Base-by-base conservation (phyloP, 2,113 vertebrate species). In the Reinhardtius hippoglossoides region DNA sequence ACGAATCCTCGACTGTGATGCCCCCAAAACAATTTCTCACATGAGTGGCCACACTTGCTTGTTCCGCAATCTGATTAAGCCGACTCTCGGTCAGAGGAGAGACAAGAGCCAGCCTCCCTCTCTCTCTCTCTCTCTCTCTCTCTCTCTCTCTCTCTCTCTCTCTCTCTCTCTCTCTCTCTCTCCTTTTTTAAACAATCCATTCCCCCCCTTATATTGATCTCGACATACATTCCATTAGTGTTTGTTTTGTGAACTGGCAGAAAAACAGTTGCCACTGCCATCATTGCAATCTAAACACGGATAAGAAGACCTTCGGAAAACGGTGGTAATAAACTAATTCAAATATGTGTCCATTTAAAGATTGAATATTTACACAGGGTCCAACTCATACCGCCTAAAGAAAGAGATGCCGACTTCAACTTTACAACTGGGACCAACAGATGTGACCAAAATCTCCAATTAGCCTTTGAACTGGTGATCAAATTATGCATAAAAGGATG, bases 11-110 rank as follows among this genome's bases (percentile, higher is more conserved):
- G 70, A 65, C 82, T 52, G 65, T 27, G 58, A 87, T 76, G 86
- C 68, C 76, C 83, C 83, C 87, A 89, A 93, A 93, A 93, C 92
- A 93, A 93, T 93, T 93, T 93, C 81, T 90, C 76, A 86, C 92
- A 79, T 75, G 84, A 91, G 75, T 86, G 84, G 76, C 42, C 83
- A 18, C 78, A 82, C 76, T 80, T 80, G 75, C 82, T 90, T 86
- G 76, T 91, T 84, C 56, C 74, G 84, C 86, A 86, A 87, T 91
- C 86, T 86, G 89, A 92, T 90, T 87, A 92, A 83, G 66, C 69
- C 16, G 26, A 80, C 68, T 68, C 62, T 81, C 59, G 58, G 78
- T 83, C 69, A 66, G 52, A 13, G 50, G 68, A 56, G 80, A 83
- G 72, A 82, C 73, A 55, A 63, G n/a, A 62, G 71, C 46, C 46